phyloP scores from a whole-genome alignment of 2,888 invertebrate species.

The Drosophila falleni region DNA sequence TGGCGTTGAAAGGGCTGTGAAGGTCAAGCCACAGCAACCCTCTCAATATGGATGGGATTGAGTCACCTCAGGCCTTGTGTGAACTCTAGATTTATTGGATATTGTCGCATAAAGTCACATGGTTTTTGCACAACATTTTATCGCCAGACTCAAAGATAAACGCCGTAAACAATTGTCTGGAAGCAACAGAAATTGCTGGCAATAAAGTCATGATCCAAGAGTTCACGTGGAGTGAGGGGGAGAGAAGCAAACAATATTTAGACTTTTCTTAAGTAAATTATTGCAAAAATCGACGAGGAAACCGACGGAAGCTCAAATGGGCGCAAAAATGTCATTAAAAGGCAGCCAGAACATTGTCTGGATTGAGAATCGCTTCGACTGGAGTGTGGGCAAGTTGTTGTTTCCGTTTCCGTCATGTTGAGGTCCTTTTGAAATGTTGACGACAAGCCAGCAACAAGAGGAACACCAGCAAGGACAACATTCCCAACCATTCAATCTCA shows the following conservation, averaged over 20 bases:
- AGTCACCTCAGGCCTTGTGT: slow-evolving; percentile 30
- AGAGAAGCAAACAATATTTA: slow-evolving; percentile 56
- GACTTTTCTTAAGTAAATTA: slow-evolving; percentile 79
- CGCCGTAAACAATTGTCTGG: slow-evolving; percentile 72
- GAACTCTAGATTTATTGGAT: slow-evolving; percentile 78
- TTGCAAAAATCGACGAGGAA: slow-evolving; percentile 67
- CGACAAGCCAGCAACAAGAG: slow-evolving; percentile 32
- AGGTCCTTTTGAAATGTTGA: slow-evolving; percentile 69
- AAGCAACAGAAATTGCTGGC: slow-evolving; percentile 46
- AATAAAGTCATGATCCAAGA: slow-evolving; percentile 25
- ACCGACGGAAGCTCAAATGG: slow-evolving; percentile 73
- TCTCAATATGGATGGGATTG: slow-evolving; percentile 1
- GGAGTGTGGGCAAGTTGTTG: slow-evolving; percentile 72
- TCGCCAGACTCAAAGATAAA: slow-evolving; percentile 74
- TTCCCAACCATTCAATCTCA: slow-evolving; percentile 36
- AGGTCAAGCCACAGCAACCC: slow-evolving; percentile 53
- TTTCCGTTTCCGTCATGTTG: slow-evolving; percentile 77
- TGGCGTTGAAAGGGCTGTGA: slow-evolving; percentile 46
- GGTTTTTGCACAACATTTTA: slow-evolving; percentile 73
- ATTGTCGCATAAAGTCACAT: slow-evolving; percentile 76
- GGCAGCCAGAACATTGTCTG: slow-evolving; percentile 36
- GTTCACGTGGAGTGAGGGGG: neutral
- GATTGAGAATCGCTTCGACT: neutral
- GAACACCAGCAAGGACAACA: slow-evolving; percentile 24
- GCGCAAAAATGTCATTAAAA: slow-evolving; percentile 80